Conservation (phyloP, 2,888 invertebrate genomes). For the Peribatodes rhomboidaria region DNA sequence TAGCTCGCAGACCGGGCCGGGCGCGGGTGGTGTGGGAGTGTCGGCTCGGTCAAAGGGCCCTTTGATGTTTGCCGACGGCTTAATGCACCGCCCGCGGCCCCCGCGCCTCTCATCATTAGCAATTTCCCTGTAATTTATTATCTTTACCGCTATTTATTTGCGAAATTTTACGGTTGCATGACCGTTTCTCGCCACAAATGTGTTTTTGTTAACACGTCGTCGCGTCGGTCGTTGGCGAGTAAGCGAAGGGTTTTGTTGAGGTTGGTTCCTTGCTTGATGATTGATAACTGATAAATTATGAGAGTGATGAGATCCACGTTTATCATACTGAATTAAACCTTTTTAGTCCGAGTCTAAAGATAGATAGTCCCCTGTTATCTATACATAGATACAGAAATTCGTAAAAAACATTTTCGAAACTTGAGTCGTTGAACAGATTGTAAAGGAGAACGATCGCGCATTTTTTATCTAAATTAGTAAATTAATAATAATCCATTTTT, state of each 20-base stretch:
- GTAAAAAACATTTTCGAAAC: background rate
- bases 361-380: background rate
- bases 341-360: background rate
- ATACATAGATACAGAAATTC: background rate
- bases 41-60: conserved; percentile 85
- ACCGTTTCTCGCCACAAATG: conserved; percentile 60
- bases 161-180: conserved; percentile 74
- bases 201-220: conserved; percentile 38
- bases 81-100: conserved; percentile 85
- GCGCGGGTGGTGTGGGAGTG: conserved; percentile 77
- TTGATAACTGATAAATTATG: background rate
- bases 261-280: background rate
- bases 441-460: background rate
- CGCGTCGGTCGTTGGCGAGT: background rate
- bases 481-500: background rate
- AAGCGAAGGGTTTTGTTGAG: background rate
- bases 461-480: conserved; percentile 1
- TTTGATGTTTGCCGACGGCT: conserved; percentile 87
- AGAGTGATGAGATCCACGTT: background rate
- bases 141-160: conserved; percentile 85
- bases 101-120: conserved; percentile 85
- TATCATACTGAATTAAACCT: background rate
- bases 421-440: background rate
- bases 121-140: conserved; percentile 87
- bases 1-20: conserved; percentile 48